A percentile compares a stretch with the other conserved stretches of the same genome.
phyloP scores from a whole-genome alignment of 1,140 invertebrate genomes.

The Yoshiicerus persimilis region DNA sequence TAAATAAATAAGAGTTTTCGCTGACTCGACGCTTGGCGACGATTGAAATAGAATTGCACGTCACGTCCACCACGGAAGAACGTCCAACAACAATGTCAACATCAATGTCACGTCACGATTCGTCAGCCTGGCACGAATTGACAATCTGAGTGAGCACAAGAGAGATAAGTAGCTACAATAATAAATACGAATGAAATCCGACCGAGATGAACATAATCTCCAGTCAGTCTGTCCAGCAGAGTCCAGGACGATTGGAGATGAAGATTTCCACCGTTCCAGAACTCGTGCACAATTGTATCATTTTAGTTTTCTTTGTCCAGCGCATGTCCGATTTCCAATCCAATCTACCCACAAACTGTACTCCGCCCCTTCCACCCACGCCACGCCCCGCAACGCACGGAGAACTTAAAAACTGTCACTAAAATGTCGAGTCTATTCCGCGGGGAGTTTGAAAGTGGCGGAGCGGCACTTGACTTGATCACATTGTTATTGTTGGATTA shows the following conservation, averaged over 20 bases:
- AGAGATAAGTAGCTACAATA: neutral
- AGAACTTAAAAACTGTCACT: neutral
- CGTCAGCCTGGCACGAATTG: neutral
- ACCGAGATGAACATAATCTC: neutral
- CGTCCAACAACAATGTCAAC: neutral
- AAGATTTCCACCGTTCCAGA: too few relatives aligned
- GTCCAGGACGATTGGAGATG: neutral
- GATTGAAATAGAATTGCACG: neutral
- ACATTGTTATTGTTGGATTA: neutral
- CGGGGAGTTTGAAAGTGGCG: neutral
- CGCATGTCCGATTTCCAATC: too few relatives aligned
- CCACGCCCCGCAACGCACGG: neutral
- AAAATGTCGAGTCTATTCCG: neutral
- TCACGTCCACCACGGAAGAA: neutral
- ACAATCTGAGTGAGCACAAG: neutral
- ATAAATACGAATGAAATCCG: neutral
- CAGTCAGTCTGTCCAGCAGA: neutral
- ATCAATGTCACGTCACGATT: neutral
- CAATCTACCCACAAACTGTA: neutral
- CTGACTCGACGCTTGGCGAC: neutral
- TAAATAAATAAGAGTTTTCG: neutral
- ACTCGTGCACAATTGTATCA: too few relatives aligned
- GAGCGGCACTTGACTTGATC: neutral
- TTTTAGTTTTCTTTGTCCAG: neutral
- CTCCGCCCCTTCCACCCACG: too few relatives aligned